Evolutionary conservation across 2,888 invertebrate genomes (phyloP), one percentile per base, ranked within the genome.

Genomic region (Meta bourneti): DNA sequence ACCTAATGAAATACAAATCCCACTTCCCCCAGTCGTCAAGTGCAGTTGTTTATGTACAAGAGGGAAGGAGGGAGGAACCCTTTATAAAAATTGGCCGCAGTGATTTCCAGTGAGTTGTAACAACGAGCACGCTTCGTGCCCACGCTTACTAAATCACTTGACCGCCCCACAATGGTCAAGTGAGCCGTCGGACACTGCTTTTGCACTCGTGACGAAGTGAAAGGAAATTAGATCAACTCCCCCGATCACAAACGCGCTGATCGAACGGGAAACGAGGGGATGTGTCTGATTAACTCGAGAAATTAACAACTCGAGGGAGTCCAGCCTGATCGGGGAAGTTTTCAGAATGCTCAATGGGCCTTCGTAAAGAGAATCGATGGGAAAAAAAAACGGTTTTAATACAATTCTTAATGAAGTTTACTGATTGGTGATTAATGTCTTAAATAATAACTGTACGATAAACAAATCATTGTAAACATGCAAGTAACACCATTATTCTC

Each of bases 201-300:
- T 54, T 69, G n/a, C 82, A 34, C 34, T 34, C 34, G 34, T 34
- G 20, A 74, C 34, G 6, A 11, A 51, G 20, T 51, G 82, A 87
- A 75, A 89, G 89, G 89, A 89, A 89, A 89, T 89, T 89, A 89
- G 89, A 89, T 89, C 89, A 89, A 79, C 52, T 84, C 79, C 84
- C 89, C 75, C 20, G 11, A 11, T 51, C 34, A 34, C 34, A 34
- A 34, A 34, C 52, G 69, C 81, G 69, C 81, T 79, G 70, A 80
- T 49, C 80, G 79, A 79, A 20, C 13, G 20, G 74, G 83, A 70
- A 71, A 11, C 83, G 77, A 77, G 34, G 49, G 71, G 70, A 79
- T 71, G 87, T 34, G 81, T 78, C 89, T 89, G 89, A 89, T 89
- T 89, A 89, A 89, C 89, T 89, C n/a, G 52, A 78, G 89, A 89